Base-by-base conservation (phyloP, 2,888 invertebrate species). In the Pristionchus exspectatus region DNA sequence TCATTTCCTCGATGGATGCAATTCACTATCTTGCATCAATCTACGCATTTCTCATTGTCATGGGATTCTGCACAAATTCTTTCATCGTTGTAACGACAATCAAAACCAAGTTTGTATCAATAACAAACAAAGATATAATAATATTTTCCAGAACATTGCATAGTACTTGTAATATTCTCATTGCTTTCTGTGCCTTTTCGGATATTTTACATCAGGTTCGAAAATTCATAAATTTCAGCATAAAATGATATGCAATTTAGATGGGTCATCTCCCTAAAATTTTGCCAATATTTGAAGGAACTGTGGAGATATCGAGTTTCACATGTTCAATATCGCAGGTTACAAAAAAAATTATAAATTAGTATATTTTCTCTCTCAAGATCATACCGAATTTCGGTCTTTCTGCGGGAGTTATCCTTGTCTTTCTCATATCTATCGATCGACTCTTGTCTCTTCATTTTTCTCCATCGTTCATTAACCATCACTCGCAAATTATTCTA, bases 121-220 rank as follows among this genome's bases (percentile, higher is more conserved):
- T 33, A 33, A 74, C 14, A 16, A 74, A 10, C 14, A 69, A 0
- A 77, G 2, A 1, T 16, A 9, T 24, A 24, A 18, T 33, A 3
- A 18, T 5, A 21, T 16, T 44, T 38, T 77, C 38, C 44, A 77
- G 77, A 44, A 24, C n/a, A 30, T 24, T 77, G 24, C 77, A 44
- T 44, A 44, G 44, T n/a, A 30, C 77, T 7, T 77, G 77, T 44
- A 77, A 77, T 44, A 77, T 77, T 44, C 77, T 77, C 9, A 77
- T 77, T 30, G 77, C 77, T 5, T 77, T 38, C 24, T 44, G 77
- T 10, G 77, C 77, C 0, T 24, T 77, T 24, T 38, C 77, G 21
- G 77, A 77, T n/a, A 44, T 44, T 24, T 1, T 77, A 2, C 77
- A 77, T 77, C 24, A 24, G 77, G 77, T 77, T 38, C 16, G 44